These are phyloP conservation scores for Crenichthys baileyi DNA, from an alignment of 2,797 vertebrate genomes.

Conservation along the genomic window DNA sequence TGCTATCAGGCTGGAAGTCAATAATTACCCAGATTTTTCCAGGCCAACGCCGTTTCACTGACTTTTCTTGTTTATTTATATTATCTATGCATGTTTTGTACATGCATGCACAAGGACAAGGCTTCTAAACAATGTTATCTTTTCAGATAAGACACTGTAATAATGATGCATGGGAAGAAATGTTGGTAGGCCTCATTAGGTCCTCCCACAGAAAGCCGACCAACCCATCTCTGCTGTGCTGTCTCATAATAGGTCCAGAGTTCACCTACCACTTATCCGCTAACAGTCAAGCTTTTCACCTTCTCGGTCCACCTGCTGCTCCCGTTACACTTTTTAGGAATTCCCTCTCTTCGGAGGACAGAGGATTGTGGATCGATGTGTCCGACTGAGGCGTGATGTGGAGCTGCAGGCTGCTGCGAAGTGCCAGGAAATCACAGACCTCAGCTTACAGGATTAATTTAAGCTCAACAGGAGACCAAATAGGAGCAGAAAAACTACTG, in stretches of 20 bases:
- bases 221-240: slow-evolving; percentile 49
- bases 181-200: slow-evolving; percentile 33
- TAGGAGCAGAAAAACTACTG: slow-evolving; percentile 23
- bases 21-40: slow-evolving; percentile 65
- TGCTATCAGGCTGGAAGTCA: slow-evolving; percentile 57
- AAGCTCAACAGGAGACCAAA: slow-evolving; percentile 19
- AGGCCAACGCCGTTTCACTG: slow-evolving; percentile 37
- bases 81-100: slow-evolving; percentile 25
- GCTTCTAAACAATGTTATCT: slow-evolving; percentile 24
- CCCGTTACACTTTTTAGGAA: slow-evolving; percentile 13
- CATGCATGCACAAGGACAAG: background rate
- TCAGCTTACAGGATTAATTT: slow-evolving; percentile 11
- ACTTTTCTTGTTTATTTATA: slow-evolving; percentile 23
- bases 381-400: slow-evolving; percentile 44
- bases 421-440: slow-evolving; percentile 49
- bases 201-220: slow-evolving; percentile 62
- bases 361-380: slow-evolving; percentile 35
- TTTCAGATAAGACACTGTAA: slow-evolving; percentile 40
- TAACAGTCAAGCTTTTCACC: slow-evolving; percentile 31
- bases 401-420: slow-evolving; percentile 33
- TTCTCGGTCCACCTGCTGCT: background rate
- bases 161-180: slow-evolving; percentile 48
- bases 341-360: slow-evolving; percentile 14
- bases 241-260: slow-evolving; percentile 73
- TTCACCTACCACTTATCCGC: slow-evolving; percentile 62